Conservation (phyloP, 2,797 vertebrate genomes). For the Carduelis carduelis region DNA sequence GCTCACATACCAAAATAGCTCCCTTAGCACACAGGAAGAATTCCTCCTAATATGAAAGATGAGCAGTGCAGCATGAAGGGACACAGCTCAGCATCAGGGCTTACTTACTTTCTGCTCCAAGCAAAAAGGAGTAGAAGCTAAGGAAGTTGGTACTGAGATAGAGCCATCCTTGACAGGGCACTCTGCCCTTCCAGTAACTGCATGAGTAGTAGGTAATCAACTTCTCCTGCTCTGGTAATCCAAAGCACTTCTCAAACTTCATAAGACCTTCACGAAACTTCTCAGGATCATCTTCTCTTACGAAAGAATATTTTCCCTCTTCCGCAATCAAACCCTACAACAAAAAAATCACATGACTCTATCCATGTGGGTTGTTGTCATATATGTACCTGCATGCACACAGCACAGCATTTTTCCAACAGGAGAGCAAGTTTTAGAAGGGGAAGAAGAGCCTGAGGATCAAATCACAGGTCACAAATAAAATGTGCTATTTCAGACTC, state of each 20-base stretch:
- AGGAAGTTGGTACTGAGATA: conserved; percentile 98
- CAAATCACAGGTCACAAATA: background rate
- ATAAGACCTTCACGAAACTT: conserved; percentile 92
- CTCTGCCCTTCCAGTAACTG: conserved; percentile 96
- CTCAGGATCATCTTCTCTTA: conserved; percentile 92
- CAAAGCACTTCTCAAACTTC: conserved; percentile 95
- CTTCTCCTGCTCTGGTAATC: conserved; percentile 89
- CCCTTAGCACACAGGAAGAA: background rate
- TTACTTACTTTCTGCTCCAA: conserved; percentile 91
- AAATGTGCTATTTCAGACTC: background rate
- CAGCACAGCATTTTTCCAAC: background rate
- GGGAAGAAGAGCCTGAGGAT: background rate
- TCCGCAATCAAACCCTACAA: conserved; percentile 94
- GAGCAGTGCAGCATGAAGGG: background rate
- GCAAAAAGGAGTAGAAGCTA: conserved; percentile 96
- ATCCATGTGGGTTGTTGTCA: background rate
- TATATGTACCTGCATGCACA: background rate
- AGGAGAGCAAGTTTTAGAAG: background rate
- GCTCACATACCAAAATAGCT: background rate
- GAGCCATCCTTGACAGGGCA: conserved; percentile 97
- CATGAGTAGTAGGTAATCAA: conserved; percentile 97
- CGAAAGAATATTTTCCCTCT: conserved; percentile 86
- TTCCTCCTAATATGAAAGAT: background rate
- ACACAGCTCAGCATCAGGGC: background rate
- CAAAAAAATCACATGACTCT: background rate